A percentile compares a stretch with the other conserved stretches of the same genome.
Conservation (phyloP, 2,113 vertebrate species). For the Oreochromis tanganicae region DNA sequence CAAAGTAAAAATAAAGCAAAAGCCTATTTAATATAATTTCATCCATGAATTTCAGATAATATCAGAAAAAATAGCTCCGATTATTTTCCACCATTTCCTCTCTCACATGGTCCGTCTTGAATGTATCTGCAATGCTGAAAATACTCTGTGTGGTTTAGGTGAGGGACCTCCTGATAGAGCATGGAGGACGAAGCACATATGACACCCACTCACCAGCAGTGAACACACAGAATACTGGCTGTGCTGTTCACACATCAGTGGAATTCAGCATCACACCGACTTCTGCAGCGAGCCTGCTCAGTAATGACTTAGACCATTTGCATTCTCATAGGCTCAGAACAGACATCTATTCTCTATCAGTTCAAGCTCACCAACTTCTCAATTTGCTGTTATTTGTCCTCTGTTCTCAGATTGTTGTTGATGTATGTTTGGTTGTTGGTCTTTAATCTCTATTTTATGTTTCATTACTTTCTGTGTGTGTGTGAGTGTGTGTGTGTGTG, state of each 20-base stretch:
- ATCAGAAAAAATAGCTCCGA: neutral
- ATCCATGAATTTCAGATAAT: neutral
- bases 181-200: neutral
- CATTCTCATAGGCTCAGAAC: neutral
- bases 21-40: neutral
- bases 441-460: neutral
- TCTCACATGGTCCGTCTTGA: neutral
- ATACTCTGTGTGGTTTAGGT: neutral
- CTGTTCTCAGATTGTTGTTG: neutral
- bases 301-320: neutral
- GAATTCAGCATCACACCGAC: neutral
- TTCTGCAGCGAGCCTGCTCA: neutral
- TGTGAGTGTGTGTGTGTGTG: neutral
- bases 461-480: neutral
- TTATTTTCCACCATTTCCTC: neutral
- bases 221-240: neutral
- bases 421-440: neutral
- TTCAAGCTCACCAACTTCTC: neutral
- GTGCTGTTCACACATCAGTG: neutral
- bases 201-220: neutral
- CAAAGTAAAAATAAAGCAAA: neutral
- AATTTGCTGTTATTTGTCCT: neutral
- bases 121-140: neutral
- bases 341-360: neutral
- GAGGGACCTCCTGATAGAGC: neutral